phyloP scores from a whole-genome alignment of 1,140 invertebrate genomes.

The Leptonema lineaticorne region DNA sequence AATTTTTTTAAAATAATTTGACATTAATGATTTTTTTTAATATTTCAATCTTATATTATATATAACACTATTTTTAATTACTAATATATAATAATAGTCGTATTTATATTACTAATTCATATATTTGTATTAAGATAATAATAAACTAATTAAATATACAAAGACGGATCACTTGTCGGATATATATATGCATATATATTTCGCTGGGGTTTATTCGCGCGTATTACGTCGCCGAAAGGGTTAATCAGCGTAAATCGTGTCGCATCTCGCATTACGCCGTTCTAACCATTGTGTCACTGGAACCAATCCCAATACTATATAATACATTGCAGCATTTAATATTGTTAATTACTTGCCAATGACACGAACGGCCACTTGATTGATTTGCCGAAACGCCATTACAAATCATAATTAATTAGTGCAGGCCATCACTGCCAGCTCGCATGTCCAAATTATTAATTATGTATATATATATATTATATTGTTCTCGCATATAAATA shows the following conservation, averaged over 20 bases:
- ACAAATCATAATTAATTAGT: constrained; percentile 43
- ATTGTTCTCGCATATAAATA: too few relatives aligned
- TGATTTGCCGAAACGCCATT: constrained; percentile 37
- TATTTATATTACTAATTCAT: too few relatives aligned
- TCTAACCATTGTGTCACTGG: neutral
- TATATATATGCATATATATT: neutral
- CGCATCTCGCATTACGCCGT: neutral
- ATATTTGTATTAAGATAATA: too few relatives aligned
- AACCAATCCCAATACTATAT: neutral
- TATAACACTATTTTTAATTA: too few relatives aligned
- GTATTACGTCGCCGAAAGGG: neutral
- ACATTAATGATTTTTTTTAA: too few relatives aligned
- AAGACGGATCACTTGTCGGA: too few relatives aligned
- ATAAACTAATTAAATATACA: too few relatives aligned
- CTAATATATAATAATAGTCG: too few relatives aligned
- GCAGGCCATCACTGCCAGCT: constrained; percentile 20
- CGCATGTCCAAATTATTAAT: constrained; percentile 27
- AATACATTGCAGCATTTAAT: constrained; percentile 37
- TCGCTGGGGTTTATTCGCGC: neutral
- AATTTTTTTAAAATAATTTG: too few relatives aligned
- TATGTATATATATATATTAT: too few relatives aligned
- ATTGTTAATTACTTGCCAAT: constrained; percentile 43
- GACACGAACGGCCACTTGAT: constrained; percentile 41
- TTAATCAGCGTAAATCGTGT: neutral
- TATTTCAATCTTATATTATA: too few relatives aligned